Evolutionary conservation across 2,113 vertebrate species (phyloP).

Genomic region (Chaetops frenatus): DNA sequence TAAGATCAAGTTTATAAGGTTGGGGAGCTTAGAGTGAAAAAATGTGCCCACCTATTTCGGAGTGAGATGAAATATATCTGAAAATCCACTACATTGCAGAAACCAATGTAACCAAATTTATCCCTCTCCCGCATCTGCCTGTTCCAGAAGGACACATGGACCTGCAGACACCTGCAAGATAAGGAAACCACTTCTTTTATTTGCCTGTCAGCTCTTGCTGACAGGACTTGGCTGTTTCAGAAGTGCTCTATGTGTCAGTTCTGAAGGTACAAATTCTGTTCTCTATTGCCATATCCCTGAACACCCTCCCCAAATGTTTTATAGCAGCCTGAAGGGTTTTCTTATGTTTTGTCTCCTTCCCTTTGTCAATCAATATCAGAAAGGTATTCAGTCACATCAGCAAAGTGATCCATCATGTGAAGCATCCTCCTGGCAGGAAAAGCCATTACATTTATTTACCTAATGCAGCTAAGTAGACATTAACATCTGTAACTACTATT

Average conservation of each 20-base stretch:
- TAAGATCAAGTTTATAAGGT: not conserved
- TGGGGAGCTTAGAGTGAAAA: not conserved
- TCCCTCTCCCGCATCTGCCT: not conserved
- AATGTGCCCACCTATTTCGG: not conserved
- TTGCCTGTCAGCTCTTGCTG: not conserved
- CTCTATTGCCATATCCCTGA: not conserved
- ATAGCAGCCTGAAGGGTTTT: not conserved
- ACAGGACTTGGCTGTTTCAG: not conserved
- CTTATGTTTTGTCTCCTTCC: not conserved
- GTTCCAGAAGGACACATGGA: not conserved
- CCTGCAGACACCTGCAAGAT: not conserved
- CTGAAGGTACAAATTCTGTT: not conserved
- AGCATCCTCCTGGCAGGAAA: conserved; percentile 7
- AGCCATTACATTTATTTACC: conserved; percentile 22
- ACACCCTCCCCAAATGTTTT: not conserved
- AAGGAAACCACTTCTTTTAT: not conserved
- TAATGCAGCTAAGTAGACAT: conserved; percentile 1
- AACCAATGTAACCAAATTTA: not conserved
- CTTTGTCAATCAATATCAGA: not conserved
- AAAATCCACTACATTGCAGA: not conserved
- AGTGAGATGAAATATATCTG: not conserved
- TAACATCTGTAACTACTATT: conserved; percentile 29
- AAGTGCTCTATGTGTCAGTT: not conserved
- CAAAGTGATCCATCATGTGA: conserved; percentile 8
- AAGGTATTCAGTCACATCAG: conserved; percentile 27